Evolutionary conservation across 2,888 invertebrate species (phyloP).

Genomic region (Sepiola atlantica): DNA sequence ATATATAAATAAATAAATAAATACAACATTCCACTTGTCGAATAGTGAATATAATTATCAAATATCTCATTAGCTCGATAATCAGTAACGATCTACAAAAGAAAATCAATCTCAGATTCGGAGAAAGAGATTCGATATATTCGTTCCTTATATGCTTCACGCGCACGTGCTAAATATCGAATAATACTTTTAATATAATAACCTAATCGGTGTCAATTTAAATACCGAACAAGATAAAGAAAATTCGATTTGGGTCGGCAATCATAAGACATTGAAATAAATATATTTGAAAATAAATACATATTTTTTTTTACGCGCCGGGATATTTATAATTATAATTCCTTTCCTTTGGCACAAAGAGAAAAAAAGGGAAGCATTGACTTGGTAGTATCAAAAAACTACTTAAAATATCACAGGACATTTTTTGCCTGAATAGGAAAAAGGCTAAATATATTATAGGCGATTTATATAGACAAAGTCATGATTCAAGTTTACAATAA

Average conservation of each 20-base stretch:
- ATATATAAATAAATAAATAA: too few species aligned
- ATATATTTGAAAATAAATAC: not conserved
- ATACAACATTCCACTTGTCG: too few species aligned
- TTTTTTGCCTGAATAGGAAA: not conserved
- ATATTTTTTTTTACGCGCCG: not conserved
- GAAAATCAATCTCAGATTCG: too few species aligned
- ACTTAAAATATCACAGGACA: conserved; percentile 18
- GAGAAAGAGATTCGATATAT: too few species aligned
- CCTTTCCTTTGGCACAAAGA: not conserved
- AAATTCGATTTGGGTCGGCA: not conserved
- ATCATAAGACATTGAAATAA: not conserved
- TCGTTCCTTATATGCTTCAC: too few species aligned
- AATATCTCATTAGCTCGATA: too few species aligned
- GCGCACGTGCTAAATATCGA: too few species aligned
- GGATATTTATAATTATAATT: not conserved
- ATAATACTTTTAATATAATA: too few species aligned
- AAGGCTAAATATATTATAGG: not conserved
- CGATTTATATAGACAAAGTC: not conserved
- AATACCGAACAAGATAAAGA: not conserved
- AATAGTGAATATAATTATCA: too few species aligned
- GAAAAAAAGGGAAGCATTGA: not conserved
- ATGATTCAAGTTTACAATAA: not conserved
- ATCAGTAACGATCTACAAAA: too few species aligned
- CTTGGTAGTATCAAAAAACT: not conserved
- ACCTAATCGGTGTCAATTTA: too few species aligned